phyloP scores from a whole-genome alignment of 2,113 vertebrate species.

The Saguinus imperator region DNA sequence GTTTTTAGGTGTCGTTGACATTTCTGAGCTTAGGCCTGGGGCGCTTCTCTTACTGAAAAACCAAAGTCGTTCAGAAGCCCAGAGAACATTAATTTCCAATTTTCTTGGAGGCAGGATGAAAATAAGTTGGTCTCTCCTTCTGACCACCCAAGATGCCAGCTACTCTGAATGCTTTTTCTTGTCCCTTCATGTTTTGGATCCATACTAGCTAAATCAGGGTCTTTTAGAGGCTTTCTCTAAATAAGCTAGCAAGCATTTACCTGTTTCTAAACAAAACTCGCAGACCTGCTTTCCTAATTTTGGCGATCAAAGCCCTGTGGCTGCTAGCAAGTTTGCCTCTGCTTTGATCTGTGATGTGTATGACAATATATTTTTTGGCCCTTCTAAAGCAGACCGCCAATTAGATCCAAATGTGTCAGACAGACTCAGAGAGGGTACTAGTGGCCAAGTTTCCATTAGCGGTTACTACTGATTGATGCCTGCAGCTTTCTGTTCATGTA shows the following conservation, averaged over 20 bases:
- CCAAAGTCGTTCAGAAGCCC: background rate
- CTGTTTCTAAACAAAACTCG: slow-evolving; percentile 8
- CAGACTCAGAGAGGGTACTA: background rate
- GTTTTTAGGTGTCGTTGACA: background rate
- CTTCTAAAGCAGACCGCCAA: slow-evolving; percentile 36
- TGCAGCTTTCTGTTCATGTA: slow-evolving; percentile 15
- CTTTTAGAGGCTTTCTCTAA: slow-evolving; percentile 36
- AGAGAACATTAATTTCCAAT: slow-evolving; percentile 50
- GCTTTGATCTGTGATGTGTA: slow-evolving; percentile 65
- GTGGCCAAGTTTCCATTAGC: slow-evolving; percentile 65
- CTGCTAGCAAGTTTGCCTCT: background rate
- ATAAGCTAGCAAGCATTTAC: slow-evolving; percentile 11
- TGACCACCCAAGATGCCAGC: slow-evolving; percentile 43
- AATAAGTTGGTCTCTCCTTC: slow-evolving; percentile 18
- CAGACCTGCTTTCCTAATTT: background rate
- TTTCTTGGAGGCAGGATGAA: background rate
- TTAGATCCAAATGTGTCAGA: slow-evolving; percentile 67
- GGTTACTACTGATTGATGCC: slow-evolving; percentile 38
- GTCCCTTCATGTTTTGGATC: slow-evolving; percentile 31
- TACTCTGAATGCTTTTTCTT: slow-evolving; percentile 35
- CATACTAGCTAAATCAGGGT: slow-evolving; percentile 6
- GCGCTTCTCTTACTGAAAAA: slow-evolving; percentile 27
- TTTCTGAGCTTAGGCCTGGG: background rate
- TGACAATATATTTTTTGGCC: slow-evolving; percentile 62
- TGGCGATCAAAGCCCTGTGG: background rate